These are phyloP conservation scores for Emys orbicularis DNA, from an alignment of 2,797 vertebrate genomes.

Conservation along the genomic window DNA sequence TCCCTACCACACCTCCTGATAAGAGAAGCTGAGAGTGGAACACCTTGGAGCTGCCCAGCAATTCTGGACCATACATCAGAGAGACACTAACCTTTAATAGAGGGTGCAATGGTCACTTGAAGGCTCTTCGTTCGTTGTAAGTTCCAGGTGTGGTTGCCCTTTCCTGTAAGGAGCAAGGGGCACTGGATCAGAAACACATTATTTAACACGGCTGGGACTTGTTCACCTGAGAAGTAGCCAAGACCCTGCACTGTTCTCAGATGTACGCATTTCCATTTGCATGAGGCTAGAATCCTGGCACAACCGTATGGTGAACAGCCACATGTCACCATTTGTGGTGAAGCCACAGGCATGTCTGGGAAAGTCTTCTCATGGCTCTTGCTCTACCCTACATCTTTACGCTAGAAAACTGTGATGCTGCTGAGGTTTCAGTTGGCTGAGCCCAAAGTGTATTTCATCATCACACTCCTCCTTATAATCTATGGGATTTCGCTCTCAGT, in stretches of 20 bases:
- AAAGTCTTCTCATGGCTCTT: not conserved
- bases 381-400: not conserved
- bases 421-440: not conserved
- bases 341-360: not conserved
- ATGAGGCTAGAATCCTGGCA: not conserved
- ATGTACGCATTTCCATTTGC: not conserved
- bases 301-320: not conserved
- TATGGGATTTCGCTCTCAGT: not conserved
- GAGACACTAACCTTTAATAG: constrained; percentile 80
- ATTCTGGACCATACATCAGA: not conserved
- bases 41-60: not conserved
- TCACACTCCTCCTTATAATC: not conserved
- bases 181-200: not conserved
- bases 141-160: constrained; percentile 83
- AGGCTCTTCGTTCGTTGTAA: constrained; percentile 82
- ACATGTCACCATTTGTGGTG: not conserved
- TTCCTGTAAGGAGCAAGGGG: constrained; percentile 66
- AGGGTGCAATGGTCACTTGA: constrained; percentile 81
- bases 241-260: not conserved
- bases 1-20: not conserved
- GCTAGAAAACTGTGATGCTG: not conserved
- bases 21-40: not conserved
- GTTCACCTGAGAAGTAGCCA: not conserved
- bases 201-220: not conserved
- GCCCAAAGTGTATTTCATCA: not conserved